Conservation (phyloP, 1,140 invertebrate genomes). For the Seison nebaliae region DNA sequence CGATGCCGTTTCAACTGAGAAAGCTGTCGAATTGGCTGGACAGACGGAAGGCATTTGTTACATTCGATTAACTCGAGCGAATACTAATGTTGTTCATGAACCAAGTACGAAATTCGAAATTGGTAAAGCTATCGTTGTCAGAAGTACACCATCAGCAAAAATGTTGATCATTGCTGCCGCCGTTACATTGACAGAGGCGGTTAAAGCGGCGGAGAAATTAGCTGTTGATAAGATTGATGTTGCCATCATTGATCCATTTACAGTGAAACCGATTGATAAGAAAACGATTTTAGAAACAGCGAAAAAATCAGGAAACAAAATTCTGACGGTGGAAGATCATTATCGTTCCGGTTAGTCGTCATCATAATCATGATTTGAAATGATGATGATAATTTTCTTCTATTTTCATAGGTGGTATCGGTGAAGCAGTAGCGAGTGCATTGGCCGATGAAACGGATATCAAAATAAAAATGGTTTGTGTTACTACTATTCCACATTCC, state of each 20-base stretch:
- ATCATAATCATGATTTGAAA: not conserved
- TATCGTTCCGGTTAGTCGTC: too few species aligned
- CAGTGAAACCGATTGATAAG: slow-evolving; percentile 71
- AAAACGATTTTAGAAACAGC: slow-evolving; percentile 48
- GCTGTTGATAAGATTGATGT: slow-evolving; percentile 37
- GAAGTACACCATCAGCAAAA: slow-evolving; percentile 37
- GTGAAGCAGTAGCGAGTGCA: slow-evolving; percentile 63
- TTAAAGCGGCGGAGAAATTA: slow-evolving; percentile 53
- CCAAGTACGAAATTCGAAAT: slow-evolving; percentile 55
- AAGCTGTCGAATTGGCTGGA: slow-evolving; percentile 73
- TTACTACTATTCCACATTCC: slow-evolving; percentile 12
- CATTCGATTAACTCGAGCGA: slow-evolving; percentile 72
- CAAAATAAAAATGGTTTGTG: slow-evolving; percentile 8
- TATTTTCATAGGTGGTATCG: slow-evolving; percentile 50
- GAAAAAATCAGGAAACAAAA: slow-evolving; percentile 44
- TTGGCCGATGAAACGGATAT: slow-evolving; percentile 24
- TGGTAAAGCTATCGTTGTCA: slow-evolving; percentile 33
- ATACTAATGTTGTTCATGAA: slow-evolving; percentile 55
- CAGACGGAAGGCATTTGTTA: slow-evolving; percentile 82
- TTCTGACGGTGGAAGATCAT: slow-evolving; percentile 86
- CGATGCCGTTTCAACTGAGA: slow-evolving; percentile 73
- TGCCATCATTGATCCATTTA: slow-evolving; percentile 69
- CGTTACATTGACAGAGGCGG: slow-evolving; percentile 63
- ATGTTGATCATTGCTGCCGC: slow-evolving; percentile 65
- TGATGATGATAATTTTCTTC: slow-evolving; percentile 1